Base-by-base conservation (phyloP, 2,113 vertebrate genomes). In the Elanus axillaris region DNA sequence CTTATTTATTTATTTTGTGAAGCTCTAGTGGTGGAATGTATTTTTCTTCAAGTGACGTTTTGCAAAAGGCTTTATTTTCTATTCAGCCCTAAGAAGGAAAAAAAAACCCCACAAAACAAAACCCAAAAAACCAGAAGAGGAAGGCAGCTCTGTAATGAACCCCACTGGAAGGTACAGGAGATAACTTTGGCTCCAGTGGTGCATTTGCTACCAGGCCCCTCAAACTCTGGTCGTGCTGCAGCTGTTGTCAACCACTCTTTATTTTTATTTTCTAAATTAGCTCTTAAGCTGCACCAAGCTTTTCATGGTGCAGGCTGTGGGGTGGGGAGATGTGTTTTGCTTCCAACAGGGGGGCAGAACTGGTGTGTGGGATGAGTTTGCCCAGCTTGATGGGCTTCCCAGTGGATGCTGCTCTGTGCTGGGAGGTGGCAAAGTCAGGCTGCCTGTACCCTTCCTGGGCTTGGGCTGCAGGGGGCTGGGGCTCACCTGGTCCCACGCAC, bases 1-100 rank as follows among this genome's bases (percentile, higher is more conserved):
- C 50, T 95, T 96, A 82, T 88, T 96, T 96, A 94, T 96, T 96
- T 95, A 85, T 91, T 94, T 95, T 16, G 81, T 9, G 17, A 68
- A 79, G 59, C 97, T 96, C 92, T 68, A 47, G 92, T 74, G 95
- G 97, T 95, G 97, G 83, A 69, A 16, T 23, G 86, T 52, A 71
- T 93, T 95, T 96, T 77, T 97, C 95, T 94, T 81, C 66, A 22
- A 84, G 93, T 82, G 93, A 88, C 10, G 31, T 32, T 86, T 78
- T 11, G 80, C 60, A 72, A 72, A 96, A 97, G 96, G 96, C 95
- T 98, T 96, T 88, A 91, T 98, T 98, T 94, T 81, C 72, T 34
- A 0, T 83, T 80, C 94, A 71, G 94, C 86, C 77, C 88, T 86
- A 21, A 94, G 71, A 88, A 83, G 94, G 71, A 88, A 83, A 56